These are phyloP conservation scores for Arion vulgaris DNA, from an alignment of 1,140 invertebrate genomes.

Conservation along the genomic window DNA sequence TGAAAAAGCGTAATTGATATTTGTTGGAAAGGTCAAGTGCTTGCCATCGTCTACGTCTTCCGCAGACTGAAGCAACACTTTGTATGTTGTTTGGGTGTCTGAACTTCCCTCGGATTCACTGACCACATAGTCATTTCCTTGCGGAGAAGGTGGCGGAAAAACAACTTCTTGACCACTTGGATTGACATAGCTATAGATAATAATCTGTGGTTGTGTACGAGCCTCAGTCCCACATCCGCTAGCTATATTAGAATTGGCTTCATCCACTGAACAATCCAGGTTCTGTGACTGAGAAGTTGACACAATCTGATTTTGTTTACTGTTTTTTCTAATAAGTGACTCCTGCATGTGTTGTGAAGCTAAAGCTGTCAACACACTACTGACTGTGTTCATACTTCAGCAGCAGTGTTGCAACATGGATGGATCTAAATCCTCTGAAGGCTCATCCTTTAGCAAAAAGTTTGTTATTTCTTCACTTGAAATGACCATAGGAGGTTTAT, in stretches of 20 bases:
- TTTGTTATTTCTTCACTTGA: constrained; percentile 36
- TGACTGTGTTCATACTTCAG: constrained; percentile 38
- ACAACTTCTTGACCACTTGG: constrained; percentile 24
- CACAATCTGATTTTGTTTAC: too few relatives aligned
- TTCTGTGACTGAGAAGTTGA: constrained; percentile 1
- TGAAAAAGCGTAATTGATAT: not conserved
- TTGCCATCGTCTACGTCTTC: constrained; percentile 4
- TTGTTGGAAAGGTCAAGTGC: constrained; percentile 1
- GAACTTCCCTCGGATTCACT: constrained; percentile 5
- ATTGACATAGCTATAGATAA: constrained; percentile 54
- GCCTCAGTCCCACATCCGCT: not conserved
- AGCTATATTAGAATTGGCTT: not conserved
- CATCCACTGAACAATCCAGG: not conserved
- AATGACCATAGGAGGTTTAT: constrained; percentile 8
- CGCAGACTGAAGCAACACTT: constrained; percentile 18
- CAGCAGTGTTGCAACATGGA: not conserved
- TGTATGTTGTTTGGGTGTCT: constrained; percentile 26
- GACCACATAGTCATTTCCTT: constrained; percentile 50
- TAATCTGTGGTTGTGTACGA: constrained; percentile 44
- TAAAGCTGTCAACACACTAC: constrained; percentile 57
- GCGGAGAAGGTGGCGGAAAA: constrained; percentile 47
- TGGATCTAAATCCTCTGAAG: constrained; percentile 14
- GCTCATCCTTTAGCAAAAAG: constrained; percentile 43
- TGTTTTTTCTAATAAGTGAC: constrained; percentile 30
- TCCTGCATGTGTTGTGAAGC: constrained; percentile 55